phyloP scores from a whole-genome alignment of 1,140 invertebrate species.

The Pinna nobilis region DNA sequence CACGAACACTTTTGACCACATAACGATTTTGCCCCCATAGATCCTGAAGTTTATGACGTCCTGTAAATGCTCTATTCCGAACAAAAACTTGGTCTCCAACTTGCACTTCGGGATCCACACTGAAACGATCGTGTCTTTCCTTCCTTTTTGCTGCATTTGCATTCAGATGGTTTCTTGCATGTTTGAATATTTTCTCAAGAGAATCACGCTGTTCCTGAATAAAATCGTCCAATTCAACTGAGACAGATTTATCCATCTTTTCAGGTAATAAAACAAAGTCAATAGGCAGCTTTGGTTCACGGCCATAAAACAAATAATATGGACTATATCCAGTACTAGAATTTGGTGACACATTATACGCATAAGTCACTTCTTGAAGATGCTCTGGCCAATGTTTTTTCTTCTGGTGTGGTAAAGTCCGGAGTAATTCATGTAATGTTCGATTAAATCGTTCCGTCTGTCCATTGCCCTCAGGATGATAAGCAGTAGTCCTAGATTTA shows the following conservation, averaged over 20 bases:
- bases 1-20: too few relatives aligned
- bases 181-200: background rate
- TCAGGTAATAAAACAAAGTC: background rate
- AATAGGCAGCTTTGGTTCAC: conserved; percentile 17
- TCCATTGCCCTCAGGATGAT: conserved; percentile 23
- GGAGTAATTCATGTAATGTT: conserved; percentile 8
- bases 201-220: background rate
- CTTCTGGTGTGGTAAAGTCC: background rate
- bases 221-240: background rate
- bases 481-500: conserved; percentile 27
- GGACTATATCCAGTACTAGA: conserved; percentile 1
- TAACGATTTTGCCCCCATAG: background rate
- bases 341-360: conserved; percentile 18
- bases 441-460: conserved; percentile 32
- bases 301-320: conserved; percentile 14
- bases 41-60: conserved; percentile 4
- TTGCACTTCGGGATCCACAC: background rate
- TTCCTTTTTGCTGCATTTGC: background rate
- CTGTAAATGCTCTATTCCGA: background rate
- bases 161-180: background rate
- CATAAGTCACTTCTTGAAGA: background rate
- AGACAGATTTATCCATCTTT: background rate
- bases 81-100: conserved; percentile 1
- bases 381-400: conserved; percentile 19
- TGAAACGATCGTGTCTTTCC: background rate